Percentiles rank a stretch among this genome's conserved stretches.
These are phyloP conservation scores for Sebastes vulpes DNA, from an alignment of 2,797 vertebrate genomes.

Conservation along the genomic window DNA sequence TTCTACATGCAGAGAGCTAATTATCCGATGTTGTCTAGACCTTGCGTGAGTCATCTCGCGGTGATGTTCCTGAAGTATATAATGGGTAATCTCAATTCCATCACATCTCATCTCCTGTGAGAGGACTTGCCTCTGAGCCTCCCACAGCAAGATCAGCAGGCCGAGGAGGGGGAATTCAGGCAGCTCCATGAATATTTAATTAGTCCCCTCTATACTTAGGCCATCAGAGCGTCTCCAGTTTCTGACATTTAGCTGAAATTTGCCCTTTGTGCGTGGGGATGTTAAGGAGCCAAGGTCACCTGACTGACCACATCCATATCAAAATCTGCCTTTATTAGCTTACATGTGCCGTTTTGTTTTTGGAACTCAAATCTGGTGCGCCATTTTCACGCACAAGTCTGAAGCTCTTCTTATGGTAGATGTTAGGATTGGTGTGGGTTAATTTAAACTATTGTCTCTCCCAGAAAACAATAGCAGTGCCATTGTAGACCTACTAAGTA, in stretches of 20 bases:
- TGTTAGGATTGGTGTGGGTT: neutral
- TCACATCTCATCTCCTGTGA: slow-evolving; percentile 56
- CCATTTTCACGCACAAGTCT: neutral
- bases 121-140: slow-evolving; percentile 64
- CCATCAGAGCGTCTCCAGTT: slow-evolving; percentile 83
- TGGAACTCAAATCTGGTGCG: neutral
- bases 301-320: slow-evolving; percentile 49
- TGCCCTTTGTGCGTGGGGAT: slow-evolving; percentile 69
- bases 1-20: slow-evolving; percentile 32
- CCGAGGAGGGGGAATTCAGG: slow-evolving; percentile 66
- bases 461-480: slow-evolving; percentile 19
- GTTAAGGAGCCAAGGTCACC: slow-evolving; percentile 76
- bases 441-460: slow-evolving; percentile 21
- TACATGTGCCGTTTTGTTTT: slow-evolving; percentile 14
- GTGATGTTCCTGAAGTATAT: slow-evolving; percentile 62
- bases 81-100: slow-evolving; percentile 66
- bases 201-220: slow-evolving; percentile 81
- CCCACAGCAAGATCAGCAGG: slow-evolving; percentile 76
- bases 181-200: slow-evolving; percentile 88
- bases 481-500: slow-evolving; percentile 26
- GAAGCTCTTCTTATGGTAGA: slow-evolving; percentile 2
- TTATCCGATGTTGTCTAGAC: slow-evolving; percentile 56
- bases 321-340: slow-evolving; percentile 46
- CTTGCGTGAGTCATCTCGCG: slow-evolving; percentile 52
- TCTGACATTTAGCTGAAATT: slow-evolving; percentile 87